Percentiles rank a stretch among this genome's conserved stretches.
These are phyloP conservation scores for Drosophila eohydei DNA, from an alignment of 2,888 invertebrate genomes.

Conservation along the genomic window DNA sequence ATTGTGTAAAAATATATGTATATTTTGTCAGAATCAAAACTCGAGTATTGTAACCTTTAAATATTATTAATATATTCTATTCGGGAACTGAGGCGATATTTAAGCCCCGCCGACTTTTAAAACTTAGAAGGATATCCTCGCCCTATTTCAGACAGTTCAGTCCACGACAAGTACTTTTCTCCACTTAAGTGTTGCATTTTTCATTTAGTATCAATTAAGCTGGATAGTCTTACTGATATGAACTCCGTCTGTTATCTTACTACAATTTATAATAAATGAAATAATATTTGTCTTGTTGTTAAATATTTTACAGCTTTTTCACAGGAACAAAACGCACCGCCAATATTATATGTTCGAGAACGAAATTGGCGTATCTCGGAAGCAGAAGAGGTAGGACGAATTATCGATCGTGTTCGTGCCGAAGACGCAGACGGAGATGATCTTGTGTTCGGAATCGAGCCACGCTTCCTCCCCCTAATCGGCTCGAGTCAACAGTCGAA, in stretches of 20 bases:
- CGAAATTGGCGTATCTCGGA: constrained; percentile 92
- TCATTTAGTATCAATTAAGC: no score
- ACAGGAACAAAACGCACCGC: constrained; percentile 86
- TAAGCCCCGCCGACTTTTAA: no score
- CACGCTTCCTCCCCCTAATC: constrained; percentile 83
- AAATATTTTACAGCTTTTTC: constrained; percentile 62
- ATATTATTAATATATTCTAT: neutral
- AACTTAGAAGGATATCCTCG: no score
- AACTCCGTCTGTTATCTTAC: no score
- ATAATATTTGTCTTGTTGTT: neutral
- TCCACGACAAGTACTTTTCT: neutral
- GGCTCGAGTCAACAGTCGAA: constrained; percentile 53
- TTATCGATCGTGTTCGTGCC: constrained; percentile 90
- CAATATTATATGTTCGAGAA: constrained; percentile 89
- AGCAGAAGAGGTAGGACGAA: constrained; percentile 89
- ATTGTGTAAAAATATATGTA: no score
- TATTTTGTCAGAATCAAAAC: no score
- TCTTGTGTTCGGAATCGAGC: constrained; percentile 90
- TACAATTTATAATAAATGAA: no score
- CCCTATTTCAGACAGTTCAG: no score
- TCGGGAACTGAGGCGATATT: neutral
- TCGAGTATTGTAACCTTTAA: neutral
- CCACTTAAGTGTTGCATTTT: neutral
- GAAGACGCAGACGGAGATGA: constrained; percentile 88
- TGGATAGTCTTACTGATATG: no score